Conservation (phyloP, 2,113 vertebrate species). For the Platysternon megacephalum region DNA sequence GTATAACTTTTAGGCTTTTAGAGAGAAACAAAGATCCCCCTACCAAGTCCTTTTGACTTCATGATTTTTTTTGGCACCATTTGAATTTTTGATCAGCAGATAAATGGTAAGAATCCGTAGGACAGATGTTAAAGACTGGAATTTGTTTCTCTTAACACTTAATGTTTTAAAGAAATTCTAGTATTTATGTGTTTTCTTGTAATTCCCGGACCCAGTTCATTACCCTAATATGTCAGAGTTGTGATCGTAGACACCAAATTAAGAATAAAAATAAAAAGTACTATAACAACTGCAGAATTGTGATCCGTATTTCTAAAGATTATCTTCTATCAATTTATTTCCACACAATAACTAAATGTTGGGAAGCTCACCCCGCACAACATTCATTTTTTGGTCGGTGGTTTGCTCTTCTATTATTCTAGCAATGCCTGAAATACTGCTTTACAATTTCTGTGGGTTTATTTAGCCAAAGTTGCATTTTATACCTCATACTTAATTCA, state of each 20-base stretch:
- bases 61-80: constrained; percentile 73
- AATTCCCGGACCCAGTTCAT: constrained; percentile 48
- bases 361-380: constrained; percentile 28
- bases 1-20: constrained; percentile 89
- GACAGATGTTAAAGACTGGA: constrained; percentile 81
- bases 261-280: constrained; percentile 64
- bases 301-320: constrained; percentile 6
- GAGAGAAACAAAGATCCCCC: constrained; percentile 84
- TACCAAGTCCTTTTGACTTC: constrained; percentile 83
- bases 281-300: not conserved
- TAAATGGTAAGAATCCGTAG: constrained; percentile 77
- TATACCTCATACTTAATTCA: constrained; percentile 84
- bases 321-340: constrained; percentile 30
- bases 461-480: constrained; percentile 81
- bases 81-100: constrained; percentile 80
- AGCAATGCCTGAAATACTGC: constrained; percentile 65
- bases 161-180: constrained; percentile 68
- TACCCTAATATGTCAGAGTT: constrained; percentile 62
- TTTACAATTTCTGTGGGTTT: constrained; percentile 68
- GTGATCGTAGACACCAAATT: constrained; percentile 42
- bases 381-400: constrained; percentile 49
- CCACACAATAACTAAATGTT: constrained; percentile 22
- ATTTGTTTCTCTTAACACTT: constrained; percentile 77
- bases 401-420: constrained; percentile 63
- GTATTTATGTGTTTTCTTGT: constrained; percentile 67